These are phyloP conservation scores for Aromia moschata DNA, from an alignment of 2,888 invertebrate species.

Conservation along the genomic window DNA sequence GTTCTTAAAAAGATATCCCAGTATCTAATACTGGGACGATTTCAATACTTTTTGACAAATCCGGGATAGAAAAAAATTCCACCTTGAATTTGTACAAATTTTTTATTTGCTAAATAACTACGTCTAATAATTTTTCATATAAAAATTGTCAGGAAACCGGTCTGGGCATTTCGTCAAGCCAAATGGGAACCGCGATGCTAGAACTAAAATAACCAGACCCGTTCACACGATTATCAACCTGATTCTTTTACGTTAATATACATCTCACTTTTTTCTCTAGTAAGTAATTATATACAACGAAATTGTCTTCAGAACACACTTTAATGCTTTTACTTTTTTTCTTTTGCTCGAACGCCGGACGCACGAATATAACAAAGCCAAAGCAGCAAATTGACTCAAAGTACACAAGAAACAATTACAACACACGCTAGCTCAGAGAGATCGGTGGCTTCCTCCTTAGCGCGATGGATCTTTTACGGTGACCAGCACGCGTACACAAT, in stretches of 20 bases:
- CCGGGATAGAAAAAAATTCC: too few species aligned
- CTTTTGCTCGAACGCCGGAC: neutral
- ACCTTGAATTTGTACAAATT: conserved; percentile 18
- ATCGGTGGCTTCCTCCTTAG: neutral
- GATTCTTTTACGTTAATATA: conserved; percentile 20
- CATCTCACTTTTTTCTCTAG: conserved; percentile 26
- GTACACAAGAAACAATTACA: too few species aligned
- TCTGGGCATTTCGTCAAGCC: conserved; percentile 7
- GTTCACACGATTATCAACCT: conserved; percentile 9
- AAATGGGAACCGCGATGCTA: neutral
- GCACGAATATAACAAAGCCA: too few species aligned
- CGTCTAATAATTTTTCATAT: conserved; percentile 26
- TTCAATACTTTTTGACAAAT: too few species aligned
- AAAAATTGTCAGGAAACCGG: conserved; percentile 22
- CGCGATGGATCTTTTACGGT: neutral
- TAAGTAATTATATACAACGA: conserved; percentile 25
- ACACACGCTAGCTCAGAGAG: too few species aligned
- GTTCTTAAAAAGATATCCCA: too few species aligned
- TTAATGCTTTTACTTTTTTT: conserved; percentile 7
- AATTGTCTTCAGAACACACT: neutral
- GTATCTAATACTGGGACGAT: too few species aligned
- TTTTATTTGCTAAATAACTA: conserved; percentile 26
- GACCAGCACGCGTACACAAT: neutral
- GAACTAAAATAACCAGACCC: conserved; percentile 19
- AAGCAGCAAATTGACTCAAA: too few species aligned